Base-by-base conservation (phyloP, 2,113 vertebrate species). In the Steatornis caripensis region DNA sequence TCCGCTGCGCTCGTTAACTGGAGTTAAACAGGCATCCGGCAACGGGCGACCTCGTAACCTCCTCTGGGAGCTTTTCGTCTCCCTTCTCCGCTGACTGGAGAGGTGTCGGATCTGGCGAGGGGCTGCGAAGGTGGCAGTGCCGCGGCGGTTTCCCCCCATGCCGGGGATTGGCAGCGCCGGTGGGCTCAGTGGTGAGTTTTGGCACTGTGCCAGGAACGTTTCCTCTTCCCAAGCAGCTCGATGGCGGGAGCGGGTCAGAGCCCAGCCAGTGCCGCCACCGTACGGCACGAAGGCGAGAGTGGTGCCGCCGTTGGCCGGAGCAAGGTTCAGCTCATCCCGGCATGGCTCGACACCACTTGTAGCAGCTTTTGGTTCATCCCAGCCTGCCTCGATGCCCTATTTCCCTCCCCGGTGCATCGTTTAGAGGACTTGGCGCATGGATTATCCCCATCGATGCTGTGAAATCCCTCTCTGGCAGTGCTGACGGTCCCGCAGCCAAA, bases 381-480 rank as follows among this genome's bases (percentile, higher is more conserved):
- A 6, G 34, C 15, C 1, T 13, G 2, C 12, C 16, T 80, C 2
- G 5, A 45, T 0, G 2, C 30, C 2, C 16, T 24, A 26, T 71
- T 87, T 55, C 49, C 24, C 23, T 68, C 37, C 32, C 22, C 12
- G 8, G 23, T 3, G 3, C 39, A 1, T 55, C 9, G 18, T 39
- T 55, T 34, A 34, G 49, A 54, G 85, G 39, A 54, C 46, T 2
- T 10, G 37, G 30, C 8, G 2, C 24, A 15, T 0, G 26, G 6
- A 15, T 5, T 1, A 6, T 36, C 17, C 6, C 26, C 12, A 3
- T n/a, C 10, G 32, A 36, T 1, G 2, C 36, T 5, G 4, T 0
- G 5, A 68, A 76, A 58, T 57, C 19, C n/a, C 30, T 15, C 23
- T n/a, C 21, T 2, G 5, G 16, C 36, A 20, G n/a, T 15, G 3